Evolutionary conservation across 1,140 invertebrate species (phyloP).

Genomic region (Hesperophylax magnus): DNA sequence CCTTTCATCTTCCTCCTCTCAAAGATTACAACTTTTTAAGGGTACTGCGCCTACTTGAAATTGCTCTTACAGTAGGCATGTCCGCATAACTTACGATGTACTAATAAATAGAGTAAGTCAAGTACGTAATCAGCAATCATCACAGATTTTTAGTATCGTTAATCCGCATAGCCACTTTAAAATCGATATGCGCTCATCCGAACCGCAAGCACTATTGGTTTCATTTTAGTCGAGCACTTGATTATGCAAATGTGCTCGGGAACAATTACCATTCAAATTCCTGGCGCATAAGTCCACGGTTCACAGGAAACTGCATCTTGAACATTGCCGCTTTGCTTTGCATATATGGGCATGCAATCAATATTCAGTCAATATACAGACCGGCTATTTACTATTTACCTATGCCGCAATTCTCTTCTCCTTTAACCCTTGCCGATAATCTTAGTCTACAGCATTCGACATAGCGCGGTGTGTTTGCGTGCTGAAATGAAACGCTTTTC

Average conservation of each 20-base stretch:
- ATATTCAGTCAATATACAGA: conserved; percentile 8
- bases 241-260: conserved; percentile 30
- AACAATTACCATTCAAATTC: conserved; percentile 30
- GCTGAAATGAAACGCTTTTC: neutral
- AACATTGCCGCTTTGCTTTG: neutral
- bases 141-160: neutral
- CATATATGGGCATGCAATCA: conserved; percentile 21
- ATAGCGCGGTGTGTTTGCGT: neutral
- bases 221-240: conserved; percentile 8
- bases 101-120: no score
- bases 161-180: neutral
- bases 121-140: no score
- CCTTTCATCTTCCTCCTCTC: no score
- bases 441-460: neutral
- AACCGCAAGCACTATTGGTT: neutral
- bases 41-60: no score
- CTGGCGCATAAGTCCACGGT: conserved; percentile 4
- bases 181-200: conserved; percentile 16
- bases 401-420: neutral
- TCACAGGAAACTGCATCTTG: conserved; percentile 25
- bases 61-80: no score
- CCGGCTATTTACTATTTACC: neutral
- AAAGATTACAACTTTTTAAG: no score
- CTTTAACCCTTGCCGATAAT: neutral
- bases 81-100: no score